Conservation (phyloP, 1,140 invertebrate species). For the Pectinophora gossypiella region DNA sequence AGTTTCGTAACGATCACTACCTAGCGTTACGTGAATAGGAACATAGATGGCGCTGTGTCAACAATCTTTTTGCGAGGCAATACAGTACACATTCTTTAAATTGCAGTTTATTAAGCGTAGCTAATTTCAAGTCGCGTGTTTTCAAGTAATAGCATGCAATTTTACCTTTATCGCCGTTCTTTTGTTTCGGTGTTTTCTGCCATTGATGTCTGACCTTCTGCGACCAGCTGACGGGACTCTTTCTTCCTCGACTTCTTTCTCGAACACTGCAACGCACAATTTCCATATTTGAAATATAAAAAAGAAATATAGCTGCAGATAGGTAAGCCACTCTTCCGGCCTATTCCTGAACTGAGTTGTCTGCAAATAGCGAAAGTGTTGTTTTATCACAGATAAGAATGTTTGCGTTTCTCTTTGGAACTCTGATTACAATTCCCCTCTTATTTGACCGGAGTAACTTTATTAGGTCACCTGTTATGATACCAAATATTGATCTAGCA, state of each 20-base stretch:
- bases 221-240: constrained; percentile 70
- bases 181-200: constrained; percentile 62
- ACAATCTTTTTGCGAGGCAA: too few relatives aligned
- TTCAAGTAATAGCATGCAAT: background rate
- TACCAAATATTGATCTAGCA: background rate
- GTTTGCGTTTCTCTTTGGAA: constrained; percentile 45
- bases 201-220: constrained; percentile 72
- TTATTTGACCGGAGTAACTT: background rate
- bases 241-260: constrained; percentile 58
- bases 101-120: too few relatives aligned
- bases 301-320: background rate
- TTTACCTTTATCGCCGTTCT: constrained; percentile 46
- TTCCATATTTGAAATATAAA: constrained; percentile 23
- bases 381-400: constrained; percentile 29
- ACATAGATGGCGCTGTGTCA: background rate
- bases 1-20: too few relatives aligned
- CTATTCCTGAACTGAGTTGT: constrained; percentile 25
- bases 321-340: constrained; percentile 14
- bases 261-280: constrained; percentile 49
- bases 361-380: constrained; percentile 22
- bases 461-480: constrained; percentile 20
- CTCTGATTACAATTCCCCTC: background rate
- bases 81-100: too few relatives aligned
- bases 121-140: too few relatives aligned
- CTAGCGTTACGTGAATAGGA: too few relatives aligned